Percentiles rank a stretch among this genome's conserved stretches.
phyloP scores from a whole-genome alignment of 2,888 invertebrate genomes.

The Saturnia japonica region DNA sequence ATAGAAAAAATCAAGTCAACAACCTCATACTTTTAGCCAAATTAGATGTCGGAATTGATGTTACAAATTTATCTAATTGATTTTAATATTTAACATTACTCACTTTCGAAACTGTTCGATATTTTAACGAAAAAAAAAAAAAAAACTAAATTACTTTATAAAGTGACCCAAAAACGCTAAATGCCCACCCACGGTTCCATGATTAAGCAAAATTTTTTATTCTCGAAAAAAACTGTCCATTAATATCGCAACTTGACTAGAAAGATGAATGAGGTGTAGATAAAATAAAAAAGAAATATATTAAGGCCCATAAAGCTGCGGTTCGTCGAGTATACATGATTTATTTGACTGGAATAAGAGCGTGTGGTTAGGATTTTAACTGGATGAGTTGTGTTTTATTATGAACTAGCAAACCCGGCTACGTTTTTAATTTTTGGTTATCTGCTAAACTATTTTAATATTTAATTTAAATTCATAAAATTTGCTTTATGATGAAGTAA shows the following conservation, averaged over 20 bases:
- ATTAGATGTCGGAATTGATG: too few species aligned
- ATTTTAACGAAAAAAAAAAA: neutral
- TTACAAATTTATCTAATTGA: neutral
- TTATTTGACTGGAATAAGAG: conserved; percentile 40
- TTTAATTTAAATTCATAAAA: too few species aligned
- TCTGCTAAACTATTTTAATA: too few species aligned
- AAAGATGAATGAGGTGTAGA: conserved; percentile 49
- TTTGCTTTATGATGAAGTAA: too few species aligned
- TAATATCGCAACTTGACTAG: conserved; percentile 45
- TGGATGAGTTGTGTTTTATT: conserved; percentile 6
- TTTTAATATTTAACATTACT: neutral
- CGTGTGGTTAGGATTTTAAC: conserved; percentile 9
- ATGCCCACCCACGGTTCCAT: conserved; percentile 21
- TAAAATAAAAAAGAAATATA: conserved; percentile 58
- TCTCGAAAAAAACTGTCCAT: conserved; percentile 34
- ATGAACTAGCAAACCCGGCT: too few species aligned
- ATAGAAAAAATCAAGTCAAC: neutral
- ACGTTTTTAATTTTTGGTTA: too few species aligned
- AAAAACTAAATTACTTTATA: neutral
- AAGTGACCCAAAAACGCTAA: conserved; percentile 18
- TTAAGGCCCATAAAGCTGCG: conserved; percentile 48
- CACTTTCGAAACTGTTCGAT: neutral
- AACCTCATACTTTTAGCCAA: neutral
- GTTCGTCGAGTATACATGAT: conserved; percentile 50
- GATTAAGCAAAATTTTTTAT: conserved; percentile 27